phyloP scores from a whole-genome alignment of 2,797 vertebrate genomes.

The Gambelia wislizenii region DNA sequence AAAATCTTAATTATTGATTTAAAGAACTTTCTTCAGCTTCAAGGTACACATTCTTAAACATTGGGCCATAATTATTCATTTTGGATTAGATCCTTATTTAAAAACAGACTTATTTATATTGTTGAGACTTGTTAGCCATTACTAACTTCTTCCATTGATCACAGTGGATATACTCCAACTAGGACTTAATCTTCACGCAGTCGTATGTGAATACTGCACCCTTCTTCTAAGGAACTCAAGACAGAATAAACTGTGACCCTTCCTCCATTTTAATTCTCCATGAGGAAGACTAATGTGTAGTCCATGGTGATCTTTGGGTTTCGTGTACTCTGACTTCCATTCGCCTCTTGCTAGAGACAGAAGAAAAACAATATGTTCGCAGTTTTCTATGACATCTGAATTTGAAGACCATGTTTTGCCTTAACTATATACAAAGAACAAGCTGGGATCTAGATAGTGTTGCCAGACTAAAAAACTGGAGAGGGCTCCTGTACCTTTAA shows the following conservation, averaged over 20 bases:
- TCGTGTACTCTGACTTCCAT: background rate
- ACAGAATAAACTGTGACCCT: background rate
- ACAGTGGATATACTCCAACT: no score
- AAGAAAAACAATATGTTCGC: background rate
- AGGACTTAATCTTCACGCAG: no score
- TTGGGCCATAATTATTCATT: no score
- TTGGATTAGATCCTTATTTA: no score
- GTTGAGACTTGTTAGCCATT: no score
- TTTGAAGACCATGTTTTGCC: background rate
- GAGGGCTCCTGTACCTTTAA: no score
- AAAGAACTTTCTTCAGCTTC: no score
- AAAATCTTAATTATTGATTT: no score
- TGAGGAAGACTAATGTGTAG: background rate
- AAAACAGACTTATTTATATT: no score
- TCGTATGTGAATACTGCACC: background rate
- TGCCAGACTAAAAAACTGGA: no score
- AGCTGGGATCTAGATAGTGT: background rate
- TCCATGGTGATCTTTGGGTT: background rate
- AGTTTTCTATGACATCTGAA: background rate
- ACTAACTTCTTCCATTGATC: no score
- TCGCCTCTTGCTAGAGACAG: background rate
- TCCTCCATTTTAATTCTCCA: background rate
- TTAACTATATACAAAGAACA: background rate
- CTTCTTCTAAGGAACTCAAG: background rate
- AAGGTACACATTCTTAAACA: no score